Evolutionary conservation across 2,888 invertebrate genomes (phyloP), one percentile per base, ranked within the genome.

Genomic region (Stenolophus ochropezus): DNA sequence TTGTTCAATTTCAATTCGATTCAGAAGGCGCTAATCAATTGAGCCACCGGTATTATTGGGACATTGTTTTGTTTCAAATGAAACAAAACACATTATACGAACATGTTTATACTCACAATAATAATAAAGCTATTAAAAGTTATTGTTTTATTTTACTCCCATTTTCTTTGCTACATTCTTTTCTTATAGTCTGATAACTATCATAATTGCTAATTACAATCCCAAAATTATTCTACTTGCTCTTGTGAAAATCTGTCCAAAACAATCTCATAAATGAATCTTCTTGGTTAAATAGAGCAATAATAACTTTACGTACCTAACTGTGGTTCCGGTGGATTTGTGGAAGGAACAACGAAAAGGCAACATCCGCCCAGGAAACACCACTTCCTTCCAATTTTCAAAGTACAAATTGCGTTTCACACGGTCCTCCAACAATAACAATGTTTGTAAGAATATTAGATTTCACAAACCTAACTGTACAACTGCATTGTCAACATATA

Each of bases 321-420:
- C 73, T 73, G 73, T 49, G 47, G 73, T 73, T 73, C 53, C 53
- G 76, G 53, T 56, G 56, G 58, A 76, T 76, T 53, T 33, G 56
- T 76, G 58, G 53, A 53, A 56, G 16, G 33, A 76, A 76, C 56
- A 76, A 76, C 76, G 58, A 76, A 76, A 76, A 33, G 76, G 76
- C 33, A 76, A 76, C 76, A 56, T 76, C 76, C 76, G 76, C 33
- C 14, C 76, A 56, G 76, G 76, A 76, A 76, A 56, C 56, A 33
- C 27, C 25, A 58, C 58, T 76, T 76, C 58, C 76, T 76, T 42
- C 75, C 14, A 33, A 56, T 25, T 33, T 18, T 76, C 56, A 27
- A 53, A 56, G 58, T n/a, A 56, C 16, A 75, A 56, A 75, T 25
- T 53, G 5, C 27, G 16, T 56, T 76, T 76, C 76, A 76, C 76